phyloP scores from a whole-genome alignment of 2,797 vertebrate genomes.

The Myotis planiceps region DNA sequence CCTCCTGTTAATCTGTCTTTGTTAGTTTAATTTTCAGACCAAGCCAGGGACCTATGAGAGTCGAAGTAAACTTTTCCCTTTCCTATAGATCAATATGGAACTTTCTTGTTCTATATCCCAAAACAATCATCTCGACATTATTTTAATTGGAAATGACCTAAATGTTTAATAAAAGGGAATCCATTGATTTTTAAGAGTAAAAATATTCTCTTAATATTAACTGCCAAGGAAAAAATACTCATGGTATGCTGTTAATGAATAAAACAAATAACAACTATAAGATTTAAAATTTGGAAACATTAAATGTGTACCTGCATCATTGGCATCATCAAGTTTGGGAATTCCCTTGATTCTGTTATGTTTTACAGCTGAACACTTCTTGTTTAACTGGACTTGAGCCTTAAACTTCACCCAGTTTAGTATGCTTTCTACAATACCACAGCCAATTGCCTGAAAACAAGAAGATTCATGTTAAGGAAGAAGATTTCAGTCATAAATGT shows the following conservation, averaged over 20 bases:
- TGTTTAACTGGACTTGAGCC: slow-evolving; percentile 96
- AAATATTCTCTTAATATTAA: slow-evolving; percentile 31
- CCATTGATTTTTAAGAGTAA: slow-evolving; percentile 14
- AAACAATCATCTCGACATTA: not conserved
- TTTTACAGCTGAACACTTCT: slow-evolving; percentile 97
- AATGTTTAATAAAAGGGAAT: slow-evolving; percentile 13
- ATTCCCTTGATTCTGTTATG: slow-evolving; percentile 98
- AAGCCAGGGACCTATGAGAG: not conserved
- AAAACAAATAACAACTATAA: not conserved
- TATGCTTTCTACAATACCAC: slow-evolving; percentile 97
- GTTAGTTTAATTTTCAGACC: slow-evolving; percentile 17
- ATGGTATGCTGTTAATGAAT: not conserved
- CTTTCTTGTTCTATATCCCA: not conserved
- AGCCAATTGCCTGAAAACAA: slow-evolving; percentile 89
- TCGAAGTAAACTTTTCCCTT: not conserved
- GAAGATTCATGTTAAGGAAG: slow-evolving; percentile 41
- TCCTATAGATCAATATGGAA: not conserved
- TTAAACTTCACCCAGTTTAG: slow-evolving; percentile 99
- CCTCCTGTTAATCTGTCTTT: not conserved
- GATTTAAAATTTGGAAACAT: slow-evolving; percentile 31
- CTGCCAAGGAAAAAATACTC: not conserved
- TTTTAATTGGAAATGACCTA: slow-evolving; percentile 30
- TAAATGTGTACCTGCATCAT: slow-evolving; percentile 93
- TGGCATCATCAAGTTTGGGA: slow-evolving; percentile 98
- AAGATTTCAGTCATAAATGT: slow-evolving; percentile 21